A percentile compares a stretch with the other conserved stretches of the same genome.
Evolutionary conservation across 1,140 invertebrate genomes (phyloP).

Genomic region (Microplitis mediator): DNA sequence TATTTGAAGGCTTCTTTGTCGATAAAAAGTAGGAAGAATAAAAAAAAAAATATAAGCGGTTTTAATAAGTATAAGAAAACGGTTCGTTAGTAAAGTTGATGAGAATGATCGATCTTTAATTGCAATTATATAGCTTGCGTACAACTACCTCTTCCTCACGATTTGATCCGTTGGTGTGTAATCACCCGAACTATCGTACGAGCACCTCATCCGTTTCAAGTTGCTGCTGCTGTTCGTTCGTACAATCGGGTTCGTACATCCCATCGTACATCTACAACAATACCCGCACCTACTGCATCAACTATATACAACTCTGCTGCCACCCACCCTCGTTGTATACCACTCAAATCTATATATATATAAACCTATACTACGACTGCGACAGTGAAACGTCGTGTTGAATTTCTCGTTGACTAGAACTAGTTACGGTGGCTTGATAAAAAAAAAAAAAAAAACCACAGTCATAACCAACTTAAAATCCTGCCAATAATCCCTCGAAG

Average conservation of each 20-base stretch:
- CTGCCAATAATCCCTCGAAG: no score
- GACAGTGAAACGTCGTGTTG: no score
- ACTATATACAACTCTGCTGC: no score
- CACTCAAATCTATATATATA: no score
- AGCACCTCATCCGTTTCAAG: conserved; percentile 11
- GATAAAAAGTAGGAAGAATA: not conserved
- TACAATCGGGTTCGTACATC: not conserved
- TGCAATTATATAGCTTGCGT: conserved; percentile 5
- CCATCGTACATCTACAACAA: conserved; percentile 1
- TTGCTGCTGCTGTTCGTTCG: not conserved
- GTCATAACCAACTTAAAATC: no score
- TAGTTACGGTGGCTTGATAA: no score
- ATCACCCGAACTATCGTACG: conserved; percentile 14
- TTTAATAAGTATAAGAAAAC: not conserved
- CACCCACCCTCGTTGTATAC: no score
- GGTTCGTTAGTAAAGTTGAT: not conserved
- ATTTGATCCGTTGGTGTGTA: conserved; percentile 11
- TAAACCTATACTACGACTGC: no score
- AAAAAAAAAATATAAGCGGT: not conserved
- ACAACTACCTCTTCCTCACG: not conserved
- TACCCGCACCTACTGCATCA: not conserved
- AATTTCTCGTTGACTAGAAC: no score
- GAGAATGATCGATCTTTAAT: not conserved
- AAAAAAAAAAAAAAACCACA: no score
- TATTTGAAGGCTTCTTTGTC: no score